Evolutionary conservation across 2,888 invertebrate species (phyloP), one percentile per base, ranked within the genome.

Genomic region (Sinotaia quadrata): DNA sequence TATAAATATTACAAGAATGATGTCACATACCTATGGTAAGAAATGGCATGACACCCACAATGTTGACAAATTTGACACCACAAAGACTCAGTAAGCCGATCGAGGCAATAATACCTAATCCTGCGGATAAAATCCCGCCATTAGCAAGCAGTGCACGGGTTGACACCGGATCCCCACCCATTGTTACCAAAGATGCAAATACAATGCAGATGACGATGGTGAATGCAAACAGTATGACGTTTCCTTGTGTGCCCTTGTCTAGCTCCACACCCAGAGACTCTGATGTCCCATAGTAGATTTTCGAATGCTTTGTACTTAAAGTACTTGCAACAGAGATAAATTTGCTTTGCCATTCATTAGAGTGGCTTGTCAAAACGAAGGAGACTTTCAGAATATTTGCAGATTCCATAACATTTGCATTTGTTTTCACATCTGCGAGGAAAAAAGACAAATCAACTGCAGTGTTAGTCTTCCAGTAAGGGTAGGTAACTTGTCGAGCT

Each of bases 31-130:
- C 81, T 47, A 82, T 41, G 33, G 78, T 69, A n/a, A 81, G 71
- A 44, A 81, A 80, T 5, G 82, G 82, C 78, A 81, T 80, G 51
- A 81, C 74, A 2, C 80, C 80, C 27, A 81, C 78, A n/a, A 81
- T 75, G 69, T 80, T 78, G 47, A 81, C 81, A 58, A 76, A 79
- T 29, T 73, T 60, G 18, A 80, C 60, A 0, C 78, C 78, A 27
- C 71, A 69, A 10, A 73, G 41, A 27, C 75, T 70, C 24, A 78
- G 67, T 29, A 82, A 66, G 10, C 82, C 81, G 68, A 81, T 75
- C 10, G 78, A 71, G 7, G 75, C 78, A 51, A 79, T 33, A 44
- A 81, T 81, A 29, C 80, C 78, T 34, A 82, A 67, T 2, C 69
- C 75, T 8, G 79, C 77, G 21, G 80, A 72, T 12, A 77, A 18